A percentile compares a stretch with the other conserved stretches of the same genome.
These are phyloP conservation scores for Calephelis perditalis DNA, from an alignment of 2,888 invertebrate species.

Conservation along the genomic window DNA sequence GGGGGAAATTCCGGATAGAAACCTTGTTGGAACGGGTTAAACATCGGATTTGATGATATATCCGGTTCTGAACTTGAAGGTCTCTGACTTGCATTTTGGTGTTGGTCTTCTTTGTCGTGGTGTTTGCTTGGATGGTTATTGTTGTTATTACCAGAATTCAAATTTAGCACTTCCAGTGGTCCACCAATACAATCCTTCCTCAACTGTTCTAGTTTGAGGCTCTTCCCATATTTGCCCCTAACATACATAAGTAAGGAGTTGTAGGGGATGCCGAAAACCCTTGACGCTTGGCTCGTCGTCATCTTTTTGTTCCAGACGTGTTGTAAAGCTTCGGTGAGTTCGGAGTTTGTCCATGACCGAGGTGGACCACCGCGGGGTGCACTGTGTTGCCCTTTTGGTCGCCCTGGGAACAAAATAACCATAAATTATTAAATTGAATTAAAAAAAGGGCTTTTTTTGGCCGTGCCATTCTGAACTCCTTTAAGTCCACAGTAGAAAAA, in stretches of 20 bases:
- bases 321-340: constrained; percentile 92
- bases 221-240: constrained; percentile 95
- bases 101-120: constrained; percentile 76
- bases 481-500: too few species aligned
- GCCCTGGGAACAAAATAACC: constrained; percentile 72
- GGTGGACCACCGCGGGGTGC: constrained; percentile 94
- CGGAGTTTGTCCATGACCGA: constrained; percentile 94
- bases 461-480: background rate
- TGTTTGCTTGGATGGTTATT: constrained; percentile 76
- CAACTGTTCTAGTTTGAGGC: constrained; percentile 90
- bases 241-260: constrained; percentile 95
- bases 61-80: constrained; percentile 84
- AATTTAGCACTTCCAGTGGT: constrained; percentile 84
- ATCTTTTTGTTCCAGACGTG: constrained; percentile 98
- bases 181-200: constrained; percentile 93
- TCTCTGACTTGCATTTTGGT: constrained; percentile 67
- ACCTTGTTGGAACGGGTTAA: constrained; percentile 87
- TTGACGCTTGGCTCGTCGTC: constrained; percentile 94
- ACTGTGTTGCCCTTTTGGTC: constrained; percentile 94
- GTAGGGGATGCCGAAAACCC: constrained; percentile 95
- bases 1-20: constrained; percentile 91
- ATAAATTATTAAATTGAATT: constrained; percentile 5
- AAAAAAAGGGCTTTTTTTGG: too few species aligned
- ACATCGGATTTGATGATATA: constrained; percentile 81
- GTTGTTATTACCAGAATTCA: constrained; percentile 80